Conservation (phyloP, 2,113 vertebrate genomes). For the Odobenus rosmarus region DNA sequence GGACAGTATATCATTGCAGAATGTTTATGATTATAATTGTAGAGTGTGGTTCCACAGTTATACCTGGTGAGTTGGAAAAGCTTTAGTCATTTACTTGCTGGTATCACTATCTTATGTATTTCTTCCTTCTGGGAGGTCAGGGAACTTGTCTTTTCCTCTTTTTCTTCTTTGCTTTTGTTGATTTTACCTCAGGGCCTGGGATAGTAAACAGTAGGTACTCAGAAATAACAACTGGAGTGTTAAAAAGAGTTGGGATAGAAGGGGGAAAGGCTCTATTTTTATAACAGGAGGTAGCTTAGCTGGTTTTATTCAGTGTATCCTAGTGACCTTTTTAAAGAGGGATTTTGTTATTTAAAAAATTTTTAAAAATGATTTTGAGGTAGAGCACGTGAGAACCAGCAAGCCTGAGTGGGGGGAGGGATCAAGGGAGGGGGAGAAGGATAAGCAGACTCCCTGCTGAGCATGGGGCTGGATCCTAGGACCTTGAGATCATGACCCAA, state of each 20-base stretch:
- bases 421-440: background rate
- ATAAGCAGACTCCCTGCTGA: background rate
- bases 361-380: background rate
- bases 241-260: background rate
- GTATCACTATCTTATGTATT: background rate
- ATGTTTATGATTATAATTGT: background rate
- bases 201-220: background rate
- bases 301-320: background rate
- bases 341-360: background rate
- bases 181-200: background rate
- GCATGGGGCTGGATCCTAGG: background rate
- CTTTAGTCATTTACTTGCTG: background rate
- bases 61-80: background rate
- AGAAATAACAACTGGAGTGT: background rate
- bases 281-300: background rate
- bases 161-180: background rate
- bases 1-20: background rate
- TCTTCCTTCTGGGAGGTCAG: background rate
- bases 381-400: background rate
- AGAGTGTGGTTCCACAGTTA: constrained; percentile 6
- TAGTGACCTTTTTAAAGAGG: background rate
- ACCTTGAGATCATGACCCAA: background rate
- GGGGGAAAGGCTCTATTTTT: background rate
- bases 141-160: background rate
- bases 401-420: background rate